phyloP scores from a whole-genome alignment of 2,113 vertebrate species.

The Eidolon helvum region DNA sequence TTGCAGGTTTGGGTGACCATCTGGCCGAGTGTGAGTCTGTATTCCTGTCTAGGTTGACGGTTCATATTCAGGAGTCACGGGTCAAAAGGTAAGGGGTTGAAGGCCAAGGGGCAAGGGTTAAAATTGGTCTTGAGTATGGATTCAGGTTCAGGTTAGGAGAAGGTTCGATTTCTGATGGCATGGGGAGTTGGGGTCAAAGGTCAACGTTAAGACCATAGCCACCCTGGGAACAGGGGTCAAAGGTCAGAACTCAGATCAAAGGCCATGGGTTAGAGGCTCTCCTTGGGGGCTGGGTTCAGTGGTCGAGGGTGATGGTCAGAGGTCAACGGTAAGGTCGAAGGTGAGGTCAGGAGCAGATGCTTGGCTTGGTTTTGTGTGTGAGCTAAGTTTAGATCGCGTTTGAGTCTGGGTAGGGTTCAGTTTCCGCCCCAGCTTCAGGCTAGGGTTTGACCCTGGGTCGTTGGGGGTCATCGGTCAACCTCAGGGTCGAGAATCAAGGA shows the following conservation, averaged over 20 bases:
- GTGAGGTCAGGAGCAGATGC: background rate
- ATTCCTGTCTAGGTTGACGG: background rate
- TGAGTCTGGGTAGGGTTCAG: background rate
- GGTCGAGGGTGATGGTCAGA: too few relatives aligned
- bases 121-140: background rate
- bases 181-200: background rate
- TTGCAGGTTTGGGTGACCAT: background rate
- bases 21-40: background rate
- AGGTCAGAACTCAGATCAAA: background rate
- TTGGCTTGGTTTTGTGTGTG: background rate
- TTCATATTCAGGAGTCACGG: background rate
- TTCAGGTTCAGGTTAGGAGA: background rate
- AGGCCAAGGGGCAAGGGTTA: too few relatives aligned
- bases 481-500: background rate
- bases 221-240: background rate
- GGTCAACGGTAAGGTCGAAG: background rate
- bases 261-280: fast-evolving
- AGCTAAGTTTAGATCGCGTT: background rate
- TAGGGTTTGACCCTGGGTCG: too few relatives aligned
- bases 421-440: background rate
- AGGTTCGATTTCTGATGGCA: background rate
- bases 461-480: background rate
- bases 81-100: background rate
- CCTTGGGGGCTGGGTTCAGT: background rate
- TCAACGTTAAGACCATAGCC: background rate